Base-by-base conservation (phyloP, 2,797 vertebrate genomes). In the Phoebastria nigripes region DNA sequence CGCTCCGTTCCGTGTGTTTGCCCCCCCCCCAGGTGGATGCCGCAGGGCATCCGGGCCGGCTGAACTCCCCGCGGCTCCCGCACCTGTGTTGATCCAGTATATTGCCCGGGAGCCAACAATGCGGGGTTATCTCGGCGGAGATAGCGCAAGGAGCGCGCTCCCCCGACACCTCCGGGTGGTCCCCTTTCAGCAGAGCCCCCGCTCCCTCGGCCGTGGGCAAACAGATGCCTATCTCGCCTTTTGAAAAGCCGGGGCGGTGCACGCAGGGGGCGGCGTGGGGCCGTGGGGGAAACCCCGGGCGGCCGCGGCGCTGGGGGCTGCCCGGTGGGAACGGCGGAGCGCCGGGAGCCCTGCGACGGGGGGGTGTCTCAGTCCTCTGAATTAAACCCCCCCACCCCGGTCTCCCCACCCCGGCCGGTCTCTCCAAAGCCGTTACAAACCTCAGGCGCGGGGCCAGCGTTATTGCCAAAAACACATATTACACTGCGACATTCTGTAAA, bases 401-500 rank as follows among this genome's bases (percentile, higher is more conserved):
- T 37, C 18, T 59, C 61, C n/a, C 51, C 33, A 1, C 2, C 8
- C 35, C 47, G 76, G 24, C 13, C 56, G 49, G 25, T 62, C 15
- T 25, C 39, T 85, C 89, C 90, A 33, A 88, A 90, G 79, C 84
- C 8, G 26, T 25, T 54, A 37, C 54, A 47, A 89, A 54, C 49
- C 22, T 24, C 82, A 54, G 96, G 97, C 97, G 29, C 25, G 10
- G 47, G 91, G 96, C 97, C 97, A 97, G 96, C 92, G 79, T 94
- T 97, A 96, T 97, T 97, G 97, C 97, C 98, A 96, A 98, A 98
- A 97, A 89, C 97, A 96, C 95, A 65, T 95, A 97, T 98, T 98
- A 97, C 96, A 83, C 96, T 90, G 96, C 95, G 97, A 98, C 98
- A 98, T 98, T 98, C 96, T 97, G 98, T 97, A 98, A 98, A 98